Evolutionary conservation across 2,113 vertebrate species (phyloP).

Genomic region (Platysternon megacephalum): DNA sequence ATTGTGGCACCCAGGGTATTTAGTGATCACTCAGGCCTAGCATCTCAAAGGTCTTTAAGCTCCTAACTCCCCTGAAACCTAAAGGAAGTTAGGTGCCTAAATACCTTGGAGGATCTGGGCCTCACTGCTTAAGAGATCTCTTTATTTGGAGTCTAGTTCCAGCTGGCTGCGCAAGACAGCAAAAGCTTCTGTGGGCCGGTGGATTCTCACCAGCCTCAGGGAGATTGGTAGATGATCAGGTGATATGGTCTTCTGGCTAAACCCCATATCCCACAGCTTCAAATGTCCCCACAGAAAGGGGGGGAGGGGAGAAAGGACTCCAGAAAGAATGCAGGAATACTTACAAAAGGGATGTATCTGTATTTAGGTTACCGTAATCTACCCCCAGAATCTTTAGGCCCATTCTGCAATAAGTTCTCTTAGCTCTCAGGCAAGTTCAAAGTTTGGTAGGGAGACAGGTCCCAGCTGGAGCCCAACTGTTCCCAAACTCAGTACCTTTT

Average conservation of each 20-base stretch:
- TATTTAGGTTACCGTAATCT: too few relatives aligned
- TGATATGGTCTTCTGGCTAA: not conserved
- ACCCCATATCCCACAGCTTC: not conserved
- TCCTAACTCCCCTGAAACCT: not conserved
- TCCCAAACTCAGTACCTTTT: too few relatives aligned
- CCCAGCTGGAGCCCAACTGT: too few relatives aligned
- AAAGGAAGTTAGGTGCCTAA: not conserved
- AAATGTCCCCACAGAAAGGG: not conserved
- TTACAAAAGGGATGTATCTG: not conserved
- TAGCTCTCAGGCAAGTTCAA: too few relatives aligned
- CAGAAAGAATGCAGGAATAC: not conserved
- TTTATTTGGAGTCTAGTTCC: not conserved
- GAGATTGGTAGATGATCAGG: not conserved
- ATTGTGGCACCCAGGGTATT: not conserved
- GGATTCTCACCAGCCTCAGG: not conserved
- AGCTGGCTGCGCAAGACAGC: not conserved
- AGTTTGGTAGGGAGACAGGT: too few relatives aligned
- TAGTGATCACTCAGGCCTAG: not conserved
- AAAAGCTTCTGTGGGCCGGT: not conserved
- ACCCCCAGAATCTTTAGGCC: too few relatives aligned
- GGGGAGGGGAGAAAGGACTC: not conserved
- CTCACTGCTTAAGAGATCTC: not conserved
- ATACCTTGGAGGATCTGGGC: not conserved
- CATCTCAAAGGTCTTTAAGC: not conserved
- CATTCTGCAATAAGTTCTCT: too few relatives aligned